These are phyloP conservation scores for Nysson spinosus DNA, from an alignment of 2,888 invertebrate species.

Conservation along the genomic window DNA sequence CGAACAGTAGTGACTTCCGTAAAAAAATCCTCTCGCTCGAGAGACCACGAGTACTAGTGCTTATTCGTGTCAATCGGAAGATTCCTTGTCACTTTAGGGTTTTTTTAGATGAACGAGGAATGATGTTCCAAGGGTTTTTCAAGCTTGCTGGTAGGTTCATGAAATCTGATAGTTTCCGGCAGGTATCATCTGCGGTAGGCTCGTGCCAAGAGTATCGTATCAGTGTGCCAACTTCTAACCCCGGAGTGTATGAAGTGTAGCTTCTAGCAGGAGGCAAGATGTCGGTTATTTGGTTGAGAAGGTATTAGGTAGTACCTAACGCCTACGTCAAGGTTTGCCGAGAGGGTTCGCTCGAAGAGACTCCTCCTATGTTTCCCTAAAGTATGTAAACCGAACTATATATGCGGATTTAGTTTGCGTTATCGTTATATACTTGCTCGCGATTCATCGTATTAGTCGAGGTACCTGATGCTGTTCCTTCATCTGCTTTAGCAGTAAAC, in stretches of 20 bases:
- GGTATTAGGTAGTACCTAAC: slow-evolving; percentile 54
- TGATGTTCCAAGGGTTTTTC: not conserved
- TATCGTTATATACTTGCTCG: not conserved
- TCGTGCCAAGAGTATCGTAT: slow-evolving; percentile 3
- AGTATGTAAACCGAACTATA: slow-evolving; percentile 32
- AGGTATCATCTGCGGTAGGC: not conserved
- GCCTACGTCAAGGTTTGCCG: slow-evolving; percentile 33
- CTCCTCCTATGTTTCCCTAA: slow-evolving; percentile 46
- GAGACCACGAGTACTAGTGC: slow-evolving; percentile 47
- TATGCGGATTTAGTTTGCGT: slow-evolving; percentile 7
- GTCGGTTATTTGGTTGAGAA: slow-evolving; percentile 43
- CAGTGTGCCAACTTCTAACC: slow-evolving; percentile 37
- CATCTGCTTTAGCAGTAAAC: too few relatives aligned
- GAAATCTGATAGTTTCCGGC: not conserved
- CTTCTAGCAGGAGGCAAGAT: slow-evolving; percentile 44
- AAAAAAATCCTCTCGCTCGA: slow-evolving; percentile 30
- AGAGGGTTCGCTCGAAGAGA: slow-evolving; percentile 28
- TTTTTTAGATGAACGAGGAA: too few relatives aligned
- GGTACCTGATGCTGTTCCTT: too few relatives aligned
- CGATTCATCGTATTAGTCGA: slow-evolving; percentile 7
- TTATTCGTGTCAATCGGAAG: slow-evolving; percentile 46
- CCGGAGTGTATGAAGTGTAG: slow-evolving; percentile 15
- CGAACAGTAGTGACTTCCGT: too few relatives aligned
- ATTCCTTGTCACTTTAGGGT: too few relatives aligned
- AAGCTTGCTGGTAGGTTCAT: not conserved